phyloP scores from a whole-genome alignment of 2,797 vertebrate species.

The Pteronotus mesoamericanus region DNA sequence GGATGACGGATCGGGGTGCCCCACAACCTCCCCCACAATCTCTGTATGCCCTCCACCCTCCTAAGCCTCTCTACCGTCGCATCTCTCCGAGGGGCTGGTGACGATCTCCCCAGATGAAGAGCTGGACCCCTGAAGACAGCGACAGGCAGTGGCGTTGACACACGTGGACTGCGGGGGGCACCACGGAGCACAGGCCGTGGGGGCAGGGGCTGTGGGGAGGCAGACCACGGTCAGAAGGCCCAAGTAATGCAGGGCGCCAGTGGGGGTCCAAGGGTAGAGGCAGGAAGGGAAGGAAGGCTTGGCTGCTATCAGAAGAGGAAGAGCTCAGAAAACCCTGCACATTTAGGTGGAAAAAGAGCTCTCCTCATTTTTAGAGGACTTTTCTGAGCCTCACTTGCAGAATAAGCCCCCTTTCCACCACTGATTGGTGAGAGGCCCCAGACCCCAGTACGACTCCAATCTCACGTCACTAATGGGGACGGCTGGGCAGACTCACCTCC shows the following conservation, averaged over 20 bases:
- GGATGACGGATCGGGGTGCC: not conserved
- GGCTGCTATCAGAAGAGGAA: not conserved
- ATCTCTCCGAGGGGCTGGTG: accelerated
- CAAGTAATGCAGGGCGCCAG: not conserved
- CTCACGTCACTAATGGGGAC: not conserved
- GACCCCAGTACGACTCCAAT: not conserved
- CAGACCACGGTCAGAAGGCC: not conserved
- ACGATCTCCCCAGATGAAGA: not conserved
- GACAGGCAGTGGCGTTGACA: not conserved
- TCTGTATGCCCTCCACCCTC: not conserved
- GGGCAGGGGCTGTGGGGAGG: not conserved
- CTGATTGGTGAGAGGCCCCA: not conserved
- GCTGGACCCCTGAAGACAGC: not conserved
- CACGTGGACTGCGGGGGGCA: not conserved
- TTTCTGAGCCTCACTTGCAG: not conserved
- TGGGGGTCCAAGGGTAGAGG: not conserved
- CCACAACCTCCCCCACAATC: not conserved
- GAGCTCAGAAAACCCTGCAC: not conserved
- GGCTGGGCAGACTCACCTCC: not conserved
- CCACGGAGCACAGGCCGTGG: accelerated
- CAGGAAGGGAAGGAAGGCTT: not conserved
- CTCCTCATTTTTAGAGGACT: not conserved
- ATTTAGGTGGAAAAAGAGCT: not conserved
- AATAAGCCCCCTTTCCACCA: not conserved
- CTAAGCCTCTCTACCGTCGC: not conserved